A percentile compares a stretch with the other conserved stretches of the same genome.
phyloP scores from a whole-genome alignment of 2,113 vertebrate genomes.

The Cyprinus carpio region DNA sequence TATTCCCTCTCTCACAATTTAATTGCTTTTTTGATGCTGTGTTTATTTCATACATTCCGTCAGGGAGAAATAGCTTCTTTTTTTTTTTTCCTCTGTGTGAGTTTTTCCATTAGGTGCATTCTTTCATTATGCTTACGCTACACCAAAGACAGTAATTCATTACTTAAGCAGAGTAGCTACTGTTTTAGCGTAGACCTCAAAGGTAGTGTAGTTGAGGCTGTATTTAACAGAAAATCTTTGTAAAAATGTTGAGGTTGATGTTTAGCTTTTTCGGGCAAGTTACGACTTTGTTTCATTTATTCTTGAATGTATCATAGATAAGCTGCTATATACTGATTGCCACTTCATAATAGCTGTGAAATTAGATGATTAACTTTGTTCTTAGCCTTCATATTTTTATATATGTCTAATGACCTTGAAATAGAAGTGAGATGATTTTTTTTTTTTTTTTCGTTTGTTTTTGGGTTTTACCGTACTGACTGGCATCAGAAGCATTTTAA shows the following conservation, averaged over 20 bases:
- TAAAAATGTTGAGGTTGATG: constrained; percentile 84
- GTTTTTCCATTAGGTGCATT: constrained; percentile 55
- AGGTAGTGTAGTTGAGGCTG: constrained; percentile 81
- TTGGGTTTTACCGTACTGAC: constrained; percentile 68
- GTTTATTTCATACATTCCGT: constrained; percentile 98
- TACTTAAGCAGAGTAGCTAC: constrained; percentile 91
- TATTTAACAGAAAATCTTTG: constrained; percentile 81
- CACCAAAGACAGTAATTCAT: constrained; percentile 99
- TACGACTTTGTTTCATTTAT: constrained; percentile 90
- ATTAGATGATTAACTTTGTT: constrained; percentile 94
- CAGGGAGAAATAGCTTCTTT: constrained; percentile 83
- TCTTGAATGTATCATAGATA: constrained; percentile 99
- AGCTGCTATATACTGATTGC: constrained; percentile 99
- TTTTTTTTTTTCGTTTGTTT: constrained; percentile 60
- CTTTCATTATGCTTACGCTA: constrained; percentile 88
- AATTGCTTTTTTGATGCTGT: constrained; percentile 82
- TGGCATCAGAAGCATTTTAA: constrained; percentile 70
- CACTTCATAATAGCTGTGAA: constrained; percentile 99
- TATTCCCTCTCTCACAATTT: constrained; percentile 67
- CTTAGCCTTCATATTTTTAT: constrained; percentile 88
- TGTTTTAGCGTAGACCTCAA: constrained; percentile 90
- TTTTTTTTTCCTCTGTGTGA: constrained; percentile 45
- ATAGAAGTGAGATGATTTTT: constrained; percentile 79
- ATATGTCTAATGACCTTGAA: constrained; percentile 84
- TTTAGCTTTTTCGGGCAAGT: constrained; percentile 91